phyloP scores from a whole-genome alignment of 2,797 vertebrate genomes.

The Onychomys arenicola region DNA sequence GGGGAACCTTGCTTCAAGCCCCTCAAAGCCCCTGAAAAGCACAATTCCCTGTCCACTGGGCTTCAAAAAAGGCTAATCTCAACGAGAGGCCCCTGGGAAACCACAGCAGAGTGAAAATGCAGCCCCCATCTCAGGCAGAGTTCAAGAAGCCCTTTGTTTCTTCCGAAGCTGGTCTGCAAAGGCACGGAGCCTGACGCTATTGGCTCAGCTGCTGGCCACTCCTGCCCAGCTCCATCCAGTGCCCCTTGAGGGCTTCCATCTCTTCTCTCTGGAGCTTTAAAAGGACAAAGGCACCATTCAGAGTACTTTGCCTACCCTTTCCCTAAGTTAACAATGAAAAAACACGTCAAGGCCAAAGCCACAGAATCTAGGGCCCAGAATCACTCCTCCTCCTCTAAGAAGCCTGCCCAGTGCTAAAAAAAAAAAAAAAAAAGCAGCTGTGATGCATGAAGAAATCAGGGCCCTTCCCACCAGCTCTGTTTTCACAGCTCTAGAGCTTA shows the following conservation, averaged over 20 bases:
- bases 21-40: not conserved
- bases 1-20: not conserved
- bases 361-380: not conserved
- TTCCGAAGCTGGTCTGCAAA: not conserved
- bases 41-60: not conserved
- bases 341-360: not conserved
- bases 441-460: not conserved
- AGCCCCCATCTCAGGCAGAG: not conserved
- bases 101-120: not conserved
- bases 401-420: not conserved
- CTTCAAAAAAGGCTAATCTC: not conserved
- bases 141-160: slow-evolving; percentile 31
- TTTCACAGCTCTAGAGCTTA: not conserved
- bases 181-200: not conserved
- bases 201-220: not conserved
- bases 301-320: not conserved
- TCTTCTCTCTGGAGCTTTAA: not conserved
- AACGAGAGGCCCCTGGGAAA: not conserved
- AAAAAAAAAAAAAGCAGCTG: not conserved
- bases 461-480: not conserved
- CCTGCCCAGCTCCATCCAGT: not conserved
- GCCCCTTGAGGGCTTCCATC: not conserved
- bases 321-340: slow-evolving; percentile 26
- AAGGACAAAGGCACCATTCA: slow-evolving; percentile 64
- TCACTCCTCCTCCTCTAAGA: not conserved